Evolutionary conservation across 2,888 invertebrate genomes (phyloP).

Genomic region (Drosophila maculinotata): DNA sequence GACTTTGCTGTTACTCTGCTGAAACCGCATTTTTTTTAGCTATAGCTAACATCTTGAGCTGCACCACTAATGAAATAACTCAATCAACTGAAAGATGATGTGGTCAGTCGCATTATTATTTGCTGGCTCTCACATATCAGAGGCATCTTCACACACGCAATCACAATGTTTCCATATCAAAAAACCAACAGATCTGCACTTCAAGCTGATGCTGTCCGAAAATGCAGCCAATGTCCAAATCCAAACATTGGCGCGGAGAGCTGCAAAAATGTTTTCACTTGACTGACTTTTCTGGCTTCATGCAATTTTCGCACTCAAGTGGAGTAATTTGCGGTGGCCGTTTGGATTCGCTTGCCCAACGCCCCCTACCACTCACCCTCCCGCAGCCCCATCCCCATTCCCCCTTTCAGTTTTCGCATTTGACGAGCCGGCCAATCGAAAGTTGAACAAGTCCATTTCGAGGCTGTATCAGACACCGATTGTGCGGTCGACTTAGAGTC

Average conservation of each 20-base stretch:
- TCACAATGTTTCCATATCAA: conserved; percentile 10
- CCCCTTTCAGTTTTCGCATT: conserved; percentile 34
- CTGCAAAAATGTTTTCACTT: conserved; percentile 58
- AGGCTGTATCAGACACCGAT: conserved; percentile 46
- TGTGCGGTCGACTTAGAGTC: conserved; percentile 33
- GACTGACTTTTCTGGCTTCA: conserved; percentile 63
- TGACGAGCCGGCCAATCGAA: conserved; percentile 62
- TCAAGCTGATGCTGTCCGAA: conserved; percentile 26
- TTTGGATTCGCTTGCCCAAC: conserved; percentile 44
- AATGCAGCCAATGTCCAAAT: conserved; percentile 42
- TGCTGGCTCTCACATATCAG: not conserved
- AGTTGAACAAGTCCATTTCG: conserved; percentile 75
- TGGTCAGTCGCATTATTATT: conserved; percentile 8
- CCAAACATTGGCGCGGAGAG: conserved; percentile 22
- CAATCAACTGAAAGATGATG: conserved; percentile 9
- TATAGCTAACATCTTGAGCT: not conserved
- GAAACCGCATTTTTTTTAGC: too few relatives aligned
- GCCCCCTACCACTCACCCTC: not conserved
- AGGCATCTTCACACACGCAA: conserved; percentile 31
- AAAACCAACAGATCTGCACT: conserved; percentile 14
- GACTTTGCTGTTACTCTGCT: too few relatives aligned
- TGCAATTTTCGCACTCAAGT: conserved; percentile 77
- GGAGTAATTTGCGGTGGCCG: conserved; percentile 74
- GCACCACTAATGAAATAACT: conserved; percentile 15
- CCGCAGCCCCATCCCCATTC: not conserved